These are phyloP conservation scores for Mellivora capensis DNA, from an alignment of 2,113 vertebrate species.

Conservation along the genomic window DNA sequence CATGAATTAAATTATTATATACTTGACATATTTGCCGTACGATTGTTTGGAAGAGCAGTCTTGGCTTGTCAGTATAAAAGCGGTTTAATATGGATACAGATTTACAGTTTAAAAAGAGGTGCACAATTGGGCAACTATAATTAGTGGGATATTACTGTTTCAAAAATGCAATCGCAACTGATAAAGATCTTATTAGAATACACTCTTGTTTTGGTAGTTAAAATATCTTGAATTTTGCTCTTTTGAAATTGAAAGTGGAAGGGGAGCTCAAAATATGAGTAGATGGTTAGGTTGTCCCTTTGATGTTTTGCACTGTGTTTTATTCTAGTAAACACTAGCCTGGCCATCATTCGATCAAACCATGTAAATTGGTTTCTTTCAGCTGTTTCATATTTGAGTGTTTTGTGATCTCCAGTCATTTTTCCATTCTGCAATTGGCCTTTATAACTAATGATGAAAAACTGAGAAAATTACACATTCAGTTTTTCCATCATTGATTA, in stretches of 20 bases:
- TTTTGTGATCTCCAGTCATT: not conserved
- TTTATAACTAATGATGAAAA: not conserved
- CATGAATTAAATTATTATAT: not conserved
- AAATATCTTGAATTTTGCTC: slow-evolving; percentile 20
- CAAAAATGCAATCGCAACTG: not conserved
- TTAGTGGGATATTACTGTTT: not conserved
- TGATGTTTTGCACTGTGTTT: not conserved
- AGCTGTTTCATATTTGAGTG: not conserved
- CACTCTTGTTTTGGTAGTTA: not conserved
- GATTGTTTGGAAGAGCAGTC: not conserved
- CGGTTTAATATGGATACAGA: not conserved
- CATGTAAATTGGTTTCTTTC: not conserved
- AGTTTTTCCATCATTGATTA: not conserved
- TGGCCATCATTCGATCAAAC: not conserved
- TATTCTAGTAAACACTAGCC: not conserved
- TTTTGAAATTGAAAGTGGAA: slow-evolving; percentile 27
- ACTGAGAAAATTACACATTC: not conserved
- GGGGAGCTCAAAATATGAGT: not conserved
- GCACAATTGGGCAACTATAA: not conserved
- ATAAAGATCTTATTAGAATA: not conserved
- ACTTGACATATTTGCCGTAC: not conserved
- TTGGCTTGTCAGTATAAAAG: not conserved
- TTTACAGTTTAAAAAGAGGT: not conserved
- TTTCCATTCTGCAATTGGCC: not conserved
- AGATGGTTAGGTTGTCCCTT: not conserved